Conservation (phyloP, 2,888 invertebrate species). For the Cantharis rufa region DNA sequence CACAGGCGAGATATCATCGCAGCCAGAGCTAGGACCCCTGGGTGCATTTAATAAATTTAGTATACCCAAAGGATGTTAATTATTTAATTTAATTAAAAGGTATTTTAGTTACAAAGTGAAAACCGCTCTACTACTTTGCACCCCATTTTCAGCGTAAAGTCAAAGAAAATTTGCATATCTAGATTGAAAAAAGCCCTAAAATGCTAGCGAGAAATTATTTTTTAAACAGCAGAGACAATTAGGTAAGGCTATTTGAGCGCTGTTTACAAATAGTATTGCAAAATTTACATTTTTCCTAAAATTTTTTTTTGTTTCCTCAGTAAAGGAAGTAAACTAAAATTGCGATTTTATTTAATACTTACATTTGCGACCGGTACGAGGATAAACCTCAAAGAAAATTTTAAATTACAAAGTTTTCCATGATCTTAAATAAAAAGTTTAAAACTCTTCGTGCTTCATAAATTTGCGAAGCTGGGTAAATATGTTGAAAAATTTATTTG, state of each 20-base stretch:
- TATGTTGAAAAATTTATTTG: not conserved
- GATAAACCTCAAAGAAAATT: not conserved
- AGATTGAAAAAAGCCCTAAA: constrained; percentile 9
- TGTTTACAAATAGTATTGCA: not conserved
- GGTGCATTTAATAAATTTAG: constrained; percentile 45
- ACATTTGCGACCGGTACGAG: not conserved
- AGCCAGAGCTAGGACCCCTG: constrained; percentile 30
- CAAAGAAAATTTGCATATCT: constrained; percentile 16
- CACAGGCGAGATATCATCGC: constrained; percentile 35
- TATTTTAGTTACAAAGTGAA: constrained; percentile 38
- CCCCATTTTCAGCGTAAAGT: constrained; percentile 17
- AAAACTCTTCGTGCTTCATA: not conserved
- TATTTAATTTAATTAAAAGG: constrained; percentile 52
- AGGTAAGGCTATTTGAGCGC: not conserved
- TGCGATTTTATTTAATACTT: not conserved
- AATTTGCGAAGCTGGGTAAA: not conserved
- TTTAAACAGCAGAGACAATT: not conserved
- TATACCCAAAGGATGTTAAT: constrained; percentile 47
- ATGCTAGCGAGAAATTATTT: not conserved
- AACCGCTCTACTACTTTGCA: constrained; percentile 35
- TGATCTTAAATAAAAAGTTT: not conserved
- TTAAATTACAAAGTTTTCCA: not conserved
- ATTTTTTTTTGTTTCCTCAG: no score
- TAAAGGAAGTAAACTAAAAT: no score
- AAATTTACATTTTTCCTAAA: no score